A percentile compares a stretch with the other conserved stretches of the same genome.
Evolutionary conservation across 2,113 vertebrate species (phyloP).

Genomic region (cattle (Bos taurus)): DNA sequence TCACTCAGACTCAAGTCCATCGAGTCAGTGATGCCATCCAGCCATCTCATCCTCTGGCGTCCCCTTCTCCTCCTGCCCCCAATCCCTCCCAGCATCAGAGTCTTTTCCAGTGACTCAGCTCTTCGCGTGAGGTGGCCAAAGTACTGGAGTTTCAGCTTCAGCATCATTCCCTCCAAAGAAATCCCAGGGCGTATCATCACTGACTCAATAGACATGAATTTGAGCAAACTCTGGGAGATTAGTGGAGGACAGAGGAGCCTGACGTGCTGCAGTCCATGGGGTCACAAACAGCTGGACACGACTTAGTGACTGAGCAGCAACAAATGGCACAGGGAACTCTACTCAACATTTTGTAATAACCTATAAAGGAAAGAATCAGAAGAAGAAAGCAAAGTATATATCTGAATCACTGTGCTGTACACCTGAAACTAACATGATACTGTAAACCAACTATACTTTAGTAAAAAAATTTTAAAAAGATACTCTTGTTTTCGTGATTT

Average conservation of each 20-base stretch:
- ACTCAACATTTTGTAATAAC: not conserved
- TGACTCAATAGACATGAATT: not conserved
- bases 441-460: not conserved
- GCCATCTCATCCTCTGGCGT: no score
- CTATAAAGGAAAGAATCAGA: not conserved
- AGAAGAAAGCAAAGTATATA: not conserved
- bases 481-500: not conserved
- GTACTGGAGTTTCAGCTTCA: no score
- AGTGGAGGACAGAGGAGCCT: not conserved
- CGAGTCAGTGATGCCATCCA: no score
- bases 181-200: not conserved
- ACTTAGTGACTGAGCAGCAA: not conserved
- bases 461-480: not conserved
- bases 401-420: not conserved
- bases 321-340: not conserved
- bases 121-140: no score
- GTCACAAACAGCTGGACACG: not conserved
- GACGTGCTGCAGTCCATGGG: not conserved
- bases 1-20: no score
- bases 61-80: no score
- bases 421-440: not conserved
- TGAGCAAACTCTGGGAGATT: not conserved
- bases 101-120: no score
- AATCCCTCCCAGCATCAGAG: no score
- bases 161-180: no score